phyloP scores from a whole-genome alignment of 2,888 invertebrate genomes.

The Spialia ferax region DNA sequence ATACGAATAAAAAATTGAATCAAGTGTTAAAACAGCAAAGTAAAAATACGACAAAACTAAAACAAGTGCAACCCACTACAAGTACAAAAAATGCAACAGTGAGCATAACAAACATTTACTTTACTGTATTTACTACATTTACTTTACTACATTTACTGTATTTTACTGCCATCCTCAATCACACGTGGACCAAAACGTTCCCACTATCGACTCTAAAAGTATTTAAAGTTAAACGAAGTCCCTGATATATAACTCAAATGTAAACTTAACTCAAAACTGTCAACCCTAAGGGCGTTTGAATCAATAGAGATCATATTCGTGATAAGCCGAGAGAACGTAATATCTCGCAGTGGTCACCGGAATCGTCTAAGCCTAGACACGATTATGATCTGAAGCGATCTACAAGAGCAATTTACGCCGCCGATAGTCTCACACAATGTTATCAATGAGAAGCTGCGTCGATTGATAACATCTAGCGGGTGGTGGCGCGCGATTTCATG shows the following conservation, averaged over 20 bases:
- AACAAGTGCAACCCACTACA: no score
- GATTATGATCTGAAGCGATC: constrained; percentile 18
- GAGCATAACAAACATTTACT: no score
- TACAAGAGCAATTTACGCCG: constrained; percentile 22
- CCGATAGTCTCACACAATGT: constrained; percentile 17
- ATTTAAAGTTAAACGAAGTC: no score
- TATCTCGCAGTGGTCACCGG: constrained; percentile 26
- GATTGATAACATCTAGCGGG: constrained; percentile 6
- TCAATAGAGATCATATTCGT: constrained; percentile 3
- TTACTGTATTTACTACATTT: no score
- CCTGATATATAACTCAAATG: neutral
- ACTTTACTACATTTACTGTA: no score
- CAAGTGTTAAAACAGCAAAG: no score
- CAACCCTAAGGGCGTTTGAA: neutral
- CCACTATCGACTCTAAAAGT: no score
- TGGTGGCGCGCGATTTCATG: constrained; percentile 10
- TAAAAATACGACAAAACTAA: no score
- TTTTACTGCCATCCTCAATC: no score
- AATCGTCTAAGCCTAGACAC: constrained; percentile 14
- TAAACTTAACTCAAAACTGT: neutral
- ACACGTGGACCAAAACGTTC: no score
- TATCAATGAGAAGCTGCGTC: constrained; percentile 17
- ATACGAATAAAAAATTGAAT: no score
- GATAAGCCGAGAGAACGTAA: constrained; percentile 27
- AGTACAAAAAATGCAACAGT: no score